Conservation (phyloP, 2,113 vertebrate species). For the Myiozetetes cayanensis region DNA sequence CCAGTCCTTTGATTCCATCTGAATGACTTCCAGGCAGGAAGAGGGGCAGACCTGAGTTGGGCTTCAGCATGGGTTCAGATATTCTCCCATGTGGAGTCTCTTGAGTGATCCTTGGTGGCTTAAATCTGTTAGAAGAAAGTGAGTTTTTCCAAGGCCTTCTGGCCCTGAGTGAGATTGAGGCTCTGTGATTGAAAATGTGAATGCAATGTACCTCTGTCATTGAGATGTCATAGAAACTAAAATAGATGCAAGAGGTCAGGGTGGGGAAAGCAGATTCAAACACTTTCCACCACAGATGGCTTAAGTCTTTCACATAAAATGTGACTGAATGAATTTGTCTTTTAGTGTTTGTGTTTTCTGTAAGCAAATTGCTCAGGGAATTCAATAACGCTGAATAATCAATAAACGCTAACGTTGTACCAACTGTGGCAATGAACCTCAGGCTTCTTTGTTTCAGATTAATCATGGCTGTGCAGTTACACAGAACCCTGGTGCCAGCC, state of each 20-base stretch:
- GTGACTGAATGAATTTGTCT: neutral
- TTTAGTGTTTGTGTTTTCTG: neutral
- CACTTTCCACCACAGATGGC: neutral
- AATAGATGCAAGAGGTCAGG: neutral
- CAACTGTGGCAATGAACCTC: neutral
- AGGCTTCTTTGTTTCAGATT: neutral
- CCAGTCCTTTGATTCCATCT: neutral
- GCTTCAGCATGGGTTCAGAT: neutral
- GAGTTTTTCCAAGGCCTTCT: neutral
- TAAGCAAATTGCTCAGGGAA: neutral
- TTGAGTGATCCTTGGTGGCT: neutral
- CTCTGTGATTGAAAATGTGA: neutral
- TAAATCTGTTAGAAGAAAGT: neutral
- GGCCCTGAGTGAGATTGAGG: neutral
- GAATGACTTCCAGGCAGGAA: neutral
- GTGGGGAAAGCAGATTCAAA: neutral
- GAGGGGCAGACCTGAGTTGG: neutral
- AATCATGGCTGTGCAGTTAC: neutral
- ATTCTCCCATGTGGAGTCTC: neutral
- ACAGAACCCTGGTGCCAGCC: neutral
- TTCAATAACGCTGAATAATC: neutral
- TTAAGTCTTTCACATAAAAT: neutral
- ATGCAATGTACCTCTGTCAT: neutral
- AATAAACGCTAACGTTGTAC: neutral
- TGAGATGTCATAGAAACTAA: neutral